These are phyloP conservation scores for Hyposoter dolosus DNA, from an alignment of 2,888 invertebrate species.

Conservation along the genomic window DNA sequence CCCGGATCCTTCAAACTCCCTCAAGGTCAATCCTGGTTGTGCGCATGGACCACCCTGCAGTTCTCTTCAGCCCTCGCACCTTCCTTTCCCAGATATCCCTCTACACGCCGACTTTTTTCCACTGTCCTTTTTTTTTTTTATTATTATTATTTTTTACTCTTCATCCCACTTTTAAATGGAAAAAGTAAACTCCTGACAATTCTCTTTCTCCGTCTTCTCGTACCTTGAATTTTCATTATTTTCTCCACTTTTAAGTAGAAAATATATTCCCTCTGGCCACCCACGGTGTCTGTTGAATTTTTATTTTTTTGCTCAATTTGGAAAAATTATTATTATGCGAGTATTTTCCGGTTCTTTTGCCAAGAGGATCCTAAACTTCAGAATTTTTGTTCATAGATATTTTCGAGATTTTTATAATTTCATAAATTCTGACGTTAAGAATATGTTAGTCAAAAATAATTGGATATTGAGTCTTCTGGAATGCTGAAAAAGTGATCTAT, in stretches of 20 bases:
- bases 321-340: background rate
- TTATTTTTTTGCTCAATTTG: background rate
- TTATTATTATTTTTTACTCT: no score
- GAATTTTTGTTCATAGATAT: background rate
- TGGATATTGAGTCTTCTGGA: background rate
- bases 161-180: background rate
- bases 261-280: background rate
- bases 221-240: background rate
- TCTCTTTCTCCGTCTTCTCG: background rate
- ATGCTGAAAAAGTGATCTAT: background rate
- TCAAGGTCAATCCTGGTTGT: conserved; percentile 68
- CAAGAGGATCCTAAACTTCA: background rate
- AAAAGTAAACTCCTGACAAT: background rate
- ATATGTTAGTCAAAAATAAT: background rate
- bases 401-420: background rate
- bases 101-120: conserved; percentile 2
- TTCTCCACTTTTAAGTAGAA: background rate
- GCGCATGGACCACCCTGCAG: conserved; percentile 58
- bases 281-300: background rate
- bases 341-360: background rate
- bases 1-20: conserved; percentile 41
- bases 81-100: conserved; percentile 4
- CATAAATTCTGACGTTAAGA: background rate
- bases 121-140: background rate
- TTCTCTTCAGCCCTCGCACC: conserved; percentile 48